Percentiles rank a stretch among this genome's conserved stretches.
Evolutionary conservation across 2,113 vertebrate genomes (phyloP).

Genomic region (Burhinus bistriatus): DNA sequence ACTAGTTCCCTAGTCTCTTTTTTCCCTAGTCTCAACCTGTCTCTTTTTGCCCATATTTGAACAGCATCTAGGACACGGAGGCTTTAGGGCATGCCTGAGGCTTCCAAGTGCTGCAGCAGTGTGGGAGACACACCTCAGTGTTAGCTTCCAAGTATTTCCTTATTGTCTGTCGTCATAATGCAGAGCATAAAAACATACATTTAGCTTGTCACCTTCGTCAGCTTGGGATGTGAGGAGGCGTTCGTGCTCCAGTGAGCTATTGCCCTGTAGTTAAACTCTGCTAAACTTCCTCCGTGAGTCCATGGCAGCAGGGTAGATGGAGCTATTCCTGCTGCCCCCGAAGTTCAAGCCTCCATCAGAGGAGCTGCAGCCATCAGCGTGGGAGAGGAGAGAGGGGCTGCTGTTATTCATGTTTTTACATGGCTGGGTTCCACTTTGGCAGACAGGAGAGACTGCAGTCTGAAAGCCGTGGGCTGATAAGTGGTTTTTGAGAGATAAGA

Average conservation of each 20-base stretch:
- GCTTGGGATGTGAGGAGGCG: background rate
- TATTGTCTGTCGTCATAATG: background rate
- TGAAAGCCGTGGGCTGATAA: constrained; percentile 62
- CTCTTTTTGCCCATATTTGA: background rate
- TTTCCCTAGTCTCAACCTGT: too few relatives aligned
- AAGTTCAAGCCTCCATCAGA: constrained; percentile 25
- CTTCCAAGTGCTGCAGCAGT: background rate
- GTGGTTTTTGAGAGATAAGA: constrained; percentile 66
- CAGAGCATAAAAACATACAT: background rate
- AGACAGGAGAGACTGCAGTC: constrained; percentile 58
- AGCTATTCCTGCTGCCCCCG: background rate
- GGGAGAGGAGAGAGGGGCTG: constrained; percentile 35
- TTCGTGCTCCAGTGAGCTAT: background rate
- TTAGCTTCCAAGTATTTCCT: background rate
- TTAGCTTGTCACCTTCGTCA: background rate
- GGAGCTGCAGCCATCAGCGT: constrained; percentile 27
- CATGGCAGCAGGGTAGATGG: background rate
- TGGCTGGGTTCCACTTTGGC: constrained; percentile 64
- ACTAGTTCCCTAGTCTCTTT: too few relatives aligned
- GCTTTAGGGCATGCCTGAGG: background rate
- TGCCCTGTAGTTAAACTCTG: background rate
- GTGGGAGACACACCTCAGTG: rapidly evolving
- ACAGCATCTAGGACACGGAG: background rate
- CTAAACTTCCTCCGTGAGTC: background rate
- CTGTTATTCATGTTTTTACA: constrained; percentile 41